Base-by-base conservation (phyloP, 2,113 vertebrate genomes). In the Mormyrus lacerda region DNA sequence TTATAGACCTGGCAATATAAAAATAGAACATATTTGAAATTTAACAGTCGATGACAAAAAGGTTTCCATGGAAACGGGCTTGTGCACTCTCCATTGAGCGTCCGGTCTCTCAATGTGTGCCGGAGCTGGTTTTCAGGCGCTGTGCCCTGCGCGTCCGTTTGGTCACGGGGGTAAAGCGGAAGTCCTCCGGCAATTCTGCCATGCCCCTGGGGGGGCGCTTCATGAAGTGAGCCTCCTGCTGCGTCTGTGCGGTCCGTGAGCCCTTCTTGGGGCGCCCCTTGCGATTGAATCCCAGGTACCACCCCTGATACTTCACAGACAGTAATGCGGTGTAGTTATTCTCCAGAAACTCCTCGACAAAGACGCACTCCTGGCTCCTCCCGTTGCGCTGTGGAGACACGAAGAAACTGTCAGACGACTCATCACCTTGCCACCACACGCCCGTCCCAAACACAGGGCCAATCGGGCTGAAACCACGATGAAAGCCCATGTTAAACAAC, bases 261-360 rank as follows among this genome's bases (percentile, higher is more conserved):
- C 96, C 96, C 1, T 95, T 95, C 85, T 95, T 95, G 90, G 96
- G 95, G 39, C 95, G 95, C 4, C 96, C 96, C 90, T 93, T 93
- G 92, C 96, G 95, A 84, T 95, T 97, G 90, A 97, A 97, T 89
- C 96, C 96, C 89, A 97, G 95, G 47, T 96, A 97, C 96, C 96
- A 97, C 91, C 93, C 96, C 11, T 93, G 89, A 90, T 96, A 95
- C 89, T 95, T 94, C 0, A 96, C 96, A 1, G 96, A 96, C 95
- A 96, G 95, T 91, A 97, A 92, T 65, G 96, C 96, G 13, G 96
- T 97, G 94, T 96, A 97, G 94, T 96, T 95, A 93, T 97, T 97
- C 94, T 97, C 96, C 91, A 97, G 93, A 86, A 97, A 95, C 93
- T 96, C 96, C 91, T 97, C 96, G 91, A 96, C 95, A 82, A 97